Base-by-base conservation (phyloP, 2,888 invertebrate genomes). In the Eupithecia subfuscata region DNA sequence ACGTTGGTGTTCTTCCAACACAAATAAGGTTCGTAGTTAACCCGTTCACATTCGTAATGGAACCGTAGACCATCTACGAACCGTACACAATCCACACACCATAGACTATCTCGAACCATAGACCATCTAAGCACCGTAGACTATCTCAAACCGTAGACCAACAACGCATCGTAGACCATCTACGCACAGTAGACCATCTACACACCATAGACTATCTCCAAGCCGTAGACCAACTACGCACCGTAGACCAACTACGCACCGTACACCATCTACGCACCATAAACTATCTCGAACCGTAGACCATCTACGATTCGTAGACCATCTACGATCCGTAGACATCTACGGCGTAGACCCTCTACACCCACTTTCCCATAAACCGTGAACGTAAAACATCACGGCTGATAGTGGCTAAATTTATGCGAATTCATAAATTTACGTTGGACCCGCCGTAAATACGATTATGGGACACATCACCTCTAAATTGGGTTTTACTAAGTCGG, bases 371-470 rank as follows among this genome's bases (percentile, higher is more conserved):
- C 22, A 34, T 64, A 64, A 64, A 64, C 16, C 18, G 34, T 34
- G 34, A 64, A 2, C 34, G 64, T 64, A 34, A 18, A 34, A 64
- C 30, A 30, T 63, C 6, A 30, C 30, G 30, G 25, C 64, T 64
- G 34, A 71, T 71, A 45, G 71, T 64, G 64, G 34, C 34, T 22
- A 34, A 45, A 30, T 43, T 63, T 70, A 70, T 63, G 70, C 60
- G 63, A 70, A 70, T 70, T 70, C 63, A 70, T 70, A 70, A 40
- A 63, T 70, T 70, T 63, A 70, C 43, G 43, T 70, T 37, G 52
- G 60, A 63, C 64, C 64, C 71, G n/a, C 30, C 71, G 64, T 71
- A 63, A 72, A 69, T 34, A 37, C 30, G 69, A 68, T 73, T 68
- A 67, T 52, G 68, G 30, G 14, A 72, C 60, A 60, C 40, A 60